Evolutionary conservation across 2,113 vertebrate species (phyloP).

Genomic region (Gopherus evgoodei): DNA sequence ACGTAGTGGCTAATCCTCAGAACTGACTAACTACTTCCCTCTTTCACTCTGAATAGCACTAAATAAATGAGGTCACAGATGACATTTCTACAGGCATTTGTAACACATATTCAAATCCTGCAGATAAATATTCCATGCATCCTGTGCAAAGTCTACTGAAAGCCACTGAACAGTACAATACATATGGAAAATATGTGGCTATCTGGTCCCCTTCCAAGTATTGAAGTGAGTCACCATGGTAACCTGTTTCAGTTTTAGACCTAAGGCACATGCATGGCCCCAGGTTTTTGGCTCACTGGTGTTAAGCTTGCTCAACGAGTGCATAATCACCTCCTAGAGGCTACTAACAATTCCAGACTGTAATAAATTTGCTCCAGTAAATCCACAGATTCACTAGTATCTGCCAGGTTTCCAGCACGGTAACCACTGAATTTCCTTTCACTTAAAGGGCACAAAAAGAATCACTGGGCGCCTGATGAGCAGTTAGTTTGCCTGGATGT

Average conservation of each 20-base stretch:
- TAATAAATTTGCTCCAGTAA: slow-evolving; percentile 41
- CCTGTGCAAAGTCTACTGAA: background rate
- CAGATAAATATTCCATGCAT: background rate
- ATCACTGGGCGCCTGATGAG: background rate
- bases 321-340: slow-evolving; percentile 23
- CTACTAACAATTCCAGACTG: background rate
- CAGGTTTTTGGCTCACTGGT: background rate
- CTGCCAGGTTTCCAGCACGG: background rate
- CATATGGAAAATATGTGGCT: background rate
- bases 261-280: background rate
- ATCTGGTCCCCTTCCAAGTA: background rate
- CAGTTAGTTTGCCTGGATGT: background rate
- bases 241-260: background rate
- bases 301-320: background rate
- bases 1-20: background rate
- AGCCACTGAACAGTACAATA: background rate
- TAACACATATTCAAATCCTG: background rate
- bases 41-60: background rate
- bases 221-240: background rate
- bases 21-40: background rate
- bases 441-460: background rate
- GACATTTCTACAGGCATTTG: background rate
- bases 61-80: background rate
- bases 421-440: slow-evolving; percentile 36
- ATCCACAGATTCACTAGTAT: slow-evolving; percentile 26